Conservation (phyloP, 2,113 vertebrate genomes). For the Semicossyphus pulcher region DNA sequence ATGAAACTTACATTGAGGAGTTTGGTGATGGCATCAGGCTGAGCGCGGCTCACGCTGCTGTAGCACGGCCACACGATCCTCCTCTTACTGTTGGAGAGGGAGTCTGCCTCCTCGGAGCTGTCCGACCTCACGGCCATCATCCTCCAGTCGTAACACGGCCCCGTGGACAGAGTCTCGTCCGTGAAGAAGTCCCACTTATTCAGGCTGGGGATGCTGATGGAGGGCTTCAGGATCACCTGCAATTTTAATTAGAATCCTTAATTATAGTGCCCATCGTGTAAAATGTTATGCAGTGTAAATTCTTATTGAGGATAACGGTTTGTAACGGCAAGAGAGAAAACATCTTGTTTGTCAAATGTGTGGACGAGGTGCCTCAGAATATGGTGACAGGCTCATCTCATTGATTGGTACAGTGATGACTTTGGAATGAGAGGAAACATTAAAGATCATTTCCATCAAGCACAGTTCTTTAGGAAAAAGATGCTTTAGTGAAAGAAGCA, state of each 20-base stretch:
- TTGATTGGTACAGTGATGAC: slow-evolving; percentile 1
- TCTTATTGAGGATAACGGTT: too few relatives aligned
- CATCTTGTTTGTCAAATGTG: too few relatives aligned
- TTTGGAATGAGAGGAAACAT: slow-evolving; percentile 4
- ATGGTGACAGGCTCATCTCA: too few relatives aligned
- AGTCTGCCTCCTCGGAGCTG: slow-evolving; percentile 83
- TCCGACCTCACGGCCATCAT: slow-evolving; percentile 82
- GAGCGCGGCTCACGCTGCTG: slow-evolving; percentile 87
- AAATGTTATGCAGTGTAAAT: too few relatives aligned
- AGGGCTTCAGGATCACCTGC: slow-evolving; percentile 90
- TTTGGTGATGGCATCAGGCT: slow-evolving; percentile 94
- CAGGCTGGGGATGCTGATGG: slow-evolving; percentile 89
- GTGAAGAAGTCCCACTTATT: slow-evolving; percentile 96
- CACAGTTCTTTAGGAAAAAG: background rate
- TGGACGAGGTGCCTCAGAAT: too few relatives aligned
- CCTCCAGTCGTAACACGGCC: slow-evolving; percentile 94
- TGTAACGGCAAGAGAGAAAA: too few relatives aligned
- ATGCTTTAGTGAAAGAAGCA: too few relatives aligned
- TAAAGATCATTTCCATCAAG: background rate
- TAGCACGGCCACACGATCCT: slow-evolving; percentile 98
- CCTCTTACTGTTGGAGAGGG: slow-evolving; percentile 85
- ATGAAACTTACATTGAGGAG: slow-evolving; percentile 88
- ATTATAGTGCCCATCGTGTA: too few relatives aligned
- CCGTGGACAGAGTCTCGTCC: slow-evolving; percentile 92
- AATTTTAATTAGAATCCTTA: background rate